These are phyloP conservation scores for Acropora yongei DNA, from an alignment of 64 coral and sea anemone species.

Conservation along the genomic window DNA sequence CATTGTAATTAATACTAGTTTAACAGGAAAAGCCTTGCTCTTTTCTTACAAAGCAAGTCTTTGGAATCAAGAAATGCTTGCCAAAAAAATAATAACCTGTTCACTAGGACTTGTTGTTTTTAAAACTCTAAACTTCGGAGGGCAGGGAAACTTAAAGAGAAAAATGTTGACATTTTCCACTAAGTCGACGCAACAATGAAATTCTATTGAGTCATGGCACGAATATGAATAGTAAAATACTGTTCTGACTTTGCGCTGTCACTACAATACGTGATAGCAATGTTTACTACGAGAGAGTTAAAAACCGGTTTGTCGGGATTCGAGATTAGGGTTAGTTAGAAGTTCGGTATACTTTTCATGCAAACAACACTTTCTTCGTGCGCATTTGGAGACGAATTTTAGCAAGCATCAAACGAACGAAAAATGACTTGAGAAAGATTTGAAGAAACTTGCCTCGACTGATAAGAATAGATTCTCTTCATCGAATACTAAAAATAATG, in stretches of 20 bases:
- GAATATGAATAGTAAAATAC: too few species aligned
- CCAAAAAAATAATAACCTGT: too few species aligned
- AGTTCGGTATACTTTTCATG: neutral
- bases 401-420: neutral
- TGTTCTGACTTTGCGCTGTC: too few species aligned
- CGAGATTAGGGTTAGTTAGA: too few species aligned
- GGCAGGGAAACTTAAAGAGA: too few species aligned
- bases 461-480: neutral
- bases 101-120: too few species aligned
- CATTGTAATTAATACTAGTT: neutral
- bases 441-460: too few species aligned
- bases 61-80: neutral
- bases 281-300: conserved; percentile 2
- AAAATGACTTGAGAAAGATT: neutral
- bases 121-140: too few species aligned
- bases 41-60: conserved; percentile 7
- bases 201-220: neutral
- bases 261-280: neutral
- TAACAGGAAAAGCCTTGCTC: conserved; percentile 1
- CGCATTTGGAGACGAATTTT: neutral
- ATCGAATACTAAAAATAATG: neutral
- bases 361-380: neutral
- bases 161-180: too few species aligned
- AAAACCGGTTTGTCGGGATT: conserved; percentile 32
- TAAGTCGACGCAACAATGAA: too few species aligned